Conservation (phyloP, 2,888 invertebrate species). For the Harpalus rubripes region DNA sequence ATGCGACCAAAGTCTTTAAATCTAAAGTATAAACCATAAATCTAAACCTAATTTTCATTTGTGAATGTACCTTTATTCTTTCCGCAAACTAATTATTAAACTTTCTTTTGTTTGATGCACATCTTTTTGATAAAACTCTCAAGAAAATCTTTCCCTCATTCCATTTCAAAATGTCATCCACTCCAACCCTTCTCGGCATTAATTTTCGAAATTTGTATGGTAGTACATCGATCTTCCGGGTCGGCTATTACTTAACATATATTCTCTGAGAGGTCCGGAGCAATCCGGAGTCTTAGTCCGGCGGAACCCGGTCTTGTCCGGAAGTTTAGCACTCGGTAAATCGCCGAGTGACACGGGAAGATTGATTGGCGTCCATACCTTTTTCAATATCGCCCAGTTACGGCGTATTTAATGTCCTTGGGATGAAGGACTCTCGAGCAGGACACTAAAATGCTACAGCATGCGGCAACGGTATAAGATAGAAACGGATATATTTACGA, state of each 20-base stretch:
- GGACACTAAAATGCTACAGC: background rate
- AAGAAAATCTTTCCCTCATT: background rate
- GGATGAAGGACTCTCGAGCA: background rate
- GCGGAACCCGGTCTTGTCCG: background rate
- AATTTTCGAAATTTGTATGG: slow-evolving; percentile 36
- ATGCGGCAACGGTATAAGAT: background rate
- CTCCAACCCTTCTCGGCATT: background rate
- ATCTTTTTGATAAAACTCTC: background rate
- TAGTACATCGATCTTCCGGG: slow-evolving; percentile 37
- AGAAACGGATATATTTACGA: too few relatives aligned
- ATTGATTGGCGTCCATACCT: slow-evolving; percentile 60
- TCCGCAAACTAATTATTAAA: too few relatives aligned
- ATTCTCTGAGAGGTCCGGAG: slow-evolving; percentile 17
- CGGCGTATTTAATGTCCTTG: slow-evolving; percentile 53
- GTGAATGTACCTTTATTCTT: too few relatives aligned
- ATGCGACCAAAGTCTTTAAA: too few relatives aligned
- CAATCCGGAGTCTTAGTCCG: slow-evolving; percentile 34
- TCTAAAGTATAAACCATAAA: too few relatives aligned
- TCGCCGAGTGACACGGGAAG: slow-evolving; percentile 56
- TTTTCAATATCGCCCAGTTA: slow-evolving; percentile 60
- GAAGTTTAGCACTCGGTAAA: slow-evolving; percentile 52
- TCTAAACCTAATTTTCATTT: too few relatives aligned
- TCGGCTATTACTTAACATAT: slow-evolving; percentile 44
- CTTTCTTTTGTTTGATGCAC: too few relatives aligned
- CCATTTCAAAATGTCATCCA: background rate